These are phyloP conservation scores for Crotalus tigris DNA, from an alignment of 2,113 vertebrate genomes.

Conservation along the genomic window DNA sequence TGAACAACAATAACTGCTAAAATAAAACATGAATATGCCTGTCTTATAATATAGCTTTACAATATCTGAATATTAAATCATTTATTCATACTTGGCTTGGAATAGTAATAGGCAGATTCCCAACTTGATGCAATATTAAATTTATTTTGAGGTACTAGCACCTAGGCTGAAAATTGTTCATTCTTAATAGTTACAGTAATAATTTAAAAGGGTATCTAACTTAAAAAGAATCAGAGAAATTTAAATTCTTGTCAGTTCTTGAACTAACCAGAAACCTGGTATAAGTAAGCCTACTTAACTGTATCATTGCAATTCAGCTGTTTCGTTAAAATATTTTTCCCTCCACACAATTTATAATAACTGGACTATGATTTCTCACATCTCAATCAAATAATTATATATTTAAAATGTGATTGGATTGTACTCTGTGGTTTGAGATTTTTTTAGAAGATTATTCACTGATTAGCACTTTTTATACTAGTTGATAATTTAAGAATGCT, in stretches of 20 bases:
- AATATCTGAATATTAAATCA: conserved; percentile 17
- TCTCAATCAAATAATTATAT: conserved; percentile 41
- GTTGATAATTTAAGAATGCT: conserved; percentile 56
- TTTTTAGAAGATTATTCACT: conserved; percentile 48
- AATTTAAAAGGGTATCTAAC: conserved; percentile 11
- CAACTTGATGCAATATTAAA: conserved; percentile 29
- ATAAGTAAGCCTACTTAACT: conserved; percentile 48
- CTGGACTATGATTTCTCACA: conserved; percentile 30
- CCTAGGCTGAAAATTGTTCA: conserved; percentile 10
- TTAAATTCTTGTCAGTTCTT: conserved; percentile 32
- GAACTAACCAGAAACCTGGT: conserved; percentile 28
- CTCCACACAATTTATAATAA: background rate
- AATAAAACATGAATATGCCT: conserved; percentile 16
- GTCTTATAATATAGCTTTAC: conserved; percentile 27
- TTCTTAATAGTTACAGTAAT: conserved; percentile 4
- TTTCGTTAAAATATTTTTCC: conserved; percentile 41
- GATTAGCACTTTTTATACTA: conserved; percentile 70
- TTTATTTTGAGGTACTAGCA: conserved; percentile 5
- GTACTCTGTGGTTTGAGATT: conserved; percentile 34
- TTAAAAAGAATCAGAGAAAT: conserved; percentile 24
- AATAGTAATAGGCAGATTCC: conserved; percentile 29
- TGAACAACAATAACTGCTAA: conserved; percentile 13
- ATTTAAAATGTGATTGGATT: conserved; percentile 42
- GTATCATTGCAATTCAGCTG: conserved; percentile 50
- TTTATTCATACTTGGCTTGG: conserved; percentile 39